Percentiles rank a stretch among this genome's conserved stretches.
These are phyloP conservation scores for Peromyscus aztecus DNA, from an alignment of 2,797 vertebrate genomes.

Conservation along the genomic window DNA sequence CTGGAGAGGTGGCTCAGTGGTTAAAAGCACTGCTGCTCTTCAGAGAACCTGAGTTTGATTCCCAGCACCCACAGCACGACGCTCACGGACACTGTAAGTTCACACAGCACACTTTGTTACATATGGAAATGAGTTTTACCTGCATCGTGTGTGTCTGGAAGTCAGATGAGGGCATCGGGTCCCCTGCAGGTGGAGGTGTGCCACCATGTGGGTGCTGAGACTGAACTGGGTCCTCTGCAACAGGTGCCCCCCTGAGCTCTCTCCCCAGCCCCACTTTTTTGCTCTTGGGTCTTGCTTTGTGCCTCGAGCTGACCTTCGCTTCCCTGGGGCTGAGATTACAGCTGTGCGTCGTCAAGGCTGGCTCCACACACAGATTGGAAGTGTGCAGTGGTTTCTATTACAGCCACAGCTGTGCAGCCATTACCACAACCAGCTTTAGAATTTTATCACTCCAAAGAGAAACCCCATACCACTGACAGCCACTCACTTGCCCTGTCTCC, in stretches of 20 bases:
- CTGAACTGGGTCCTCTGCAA: background rate
- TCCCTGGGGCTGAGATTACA: background rate
- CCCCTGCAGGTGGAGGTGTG: background rate
- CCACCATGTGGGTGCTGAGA: background rate
- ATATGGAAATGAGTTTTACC: background rate
- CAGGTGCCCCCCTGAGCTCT: background rate
- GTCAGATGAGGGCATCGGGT: background rate
- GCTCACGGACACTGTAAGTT: background rate
- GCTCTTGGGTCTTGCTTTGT: background rate
- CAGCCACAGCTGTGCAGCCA: background rate
- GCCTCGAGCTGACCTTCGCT: background rate
- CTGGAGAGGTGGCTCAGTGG: background rate
- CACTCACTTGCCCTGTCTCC: background rate
- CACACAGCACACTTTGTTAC: background rate
- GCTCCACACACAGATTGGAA: background rate
- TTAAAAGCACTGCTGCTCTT: background rate
- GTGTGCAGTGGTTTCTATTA: background rate
- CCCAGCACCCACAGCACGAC: background rate
- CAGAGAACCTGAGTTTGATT: background rate
- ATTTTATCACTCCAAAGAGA: background rate
- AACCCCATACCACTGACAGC: background rate
- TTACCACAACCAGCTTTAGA: background rate
- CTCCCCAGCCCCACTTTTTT: no score
- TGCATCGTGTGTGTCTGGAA: background rate
- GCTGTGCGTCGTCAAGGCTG: background rate